Evolutionary conservation across 1,140 invertebrate genomes (phyloP).

Genomic region (Uloborus diversus): DNA sequence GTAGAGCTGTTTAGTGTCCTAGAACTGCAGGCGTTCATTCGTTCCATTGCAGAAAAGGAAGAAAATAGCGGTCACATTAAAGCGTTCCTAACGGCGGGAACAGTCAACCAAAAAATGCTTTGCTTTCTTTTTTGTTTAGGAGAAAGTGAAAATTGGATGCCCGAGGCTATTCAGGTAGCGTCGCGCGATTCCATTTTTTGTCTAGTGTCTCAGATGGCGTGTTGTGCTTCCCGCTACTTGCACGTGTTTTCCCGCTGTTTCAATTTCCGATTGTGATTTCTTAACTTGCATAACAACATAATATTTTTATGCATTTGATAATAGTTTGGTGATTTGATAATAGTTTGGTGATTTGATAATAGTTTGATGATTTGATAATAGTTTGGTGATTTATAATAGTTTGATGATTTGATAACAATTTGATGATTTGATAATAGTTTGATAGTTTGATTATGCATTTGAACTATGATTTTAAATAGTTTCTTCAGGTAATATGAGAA

Average conservation of each 20-base stretch:
- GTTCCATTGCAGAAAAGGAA: slow-evolving; percentile 3
- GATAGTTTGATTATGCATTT: background rate
- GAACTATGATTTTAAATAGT: background rate
- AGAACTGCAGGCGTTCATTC: slow-evolving; percentile 39
- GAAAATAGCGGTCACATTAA: background rate
- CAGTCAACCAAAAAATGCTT: slow-evolving; percentile 11
- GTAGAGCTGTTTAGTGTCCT: slow-evolving; percentile 26
- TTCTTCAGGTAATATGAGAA: too few relatives aligned
- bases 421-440: too few relatives aligned
- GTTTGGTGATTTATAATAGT: too few relatives aligned
- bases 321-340: too few relatives aligned
- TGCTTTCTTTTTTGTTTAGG: background rate
- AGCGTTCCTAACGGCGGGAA: background rate
- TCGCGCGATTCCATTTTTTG: slow-evolving; percentile 26
- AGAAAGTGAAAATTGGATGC: slow-evolving; percentile 25
- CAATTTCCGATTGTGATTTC: background rate
- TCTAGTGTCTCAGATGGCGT: slow-evolving; percentile 2
- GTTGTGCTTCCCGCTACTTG: background rate
- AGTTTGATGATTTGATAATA: too few relatives aligned
- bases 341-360: too few relatives aligned
- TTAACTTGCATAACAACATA: background rate
- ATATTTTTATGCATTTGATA: too few relatives aligned
- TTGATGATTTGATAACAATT: too few relatives aligned
- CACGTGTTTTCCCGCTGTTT: slow-evolving; percentile 12
- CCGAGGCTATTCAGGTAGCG: slow-evolving; percentile 21